Conservation (phyloP, 2,113 vertebrate genomes). For the Herpetotheres cachinnans region DNA sequence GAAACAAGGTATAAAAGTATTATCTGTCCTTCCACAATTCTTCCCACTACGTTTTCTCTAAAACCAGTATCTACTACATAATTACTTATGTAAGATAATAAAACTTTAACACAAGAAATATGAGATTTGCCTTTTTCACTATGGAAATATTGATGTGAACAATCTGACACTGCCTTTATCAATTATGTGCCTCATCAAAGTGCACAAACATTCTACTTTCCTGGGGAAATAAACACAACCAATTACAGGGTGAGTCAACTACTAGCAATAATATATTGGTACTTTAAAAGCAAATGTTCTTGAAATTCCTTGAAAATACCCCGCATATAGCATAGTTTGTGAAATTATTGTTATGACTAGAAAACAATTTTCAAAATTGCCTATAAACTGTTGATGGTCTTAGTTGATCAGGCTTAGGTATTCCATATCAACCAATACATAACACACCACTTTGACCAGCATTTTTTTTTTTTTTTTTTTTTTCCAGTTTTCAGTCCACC, state of each 20-base stretch:
- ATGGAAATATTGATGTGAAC: slow-evolving; percentile 8
- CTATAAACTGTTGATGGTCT: background rate
- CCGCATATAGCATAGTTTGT: background rate
- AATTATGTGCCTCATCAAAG: background rate
- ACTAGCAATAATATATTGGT: background rate
- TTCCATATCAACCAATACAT: background rate
- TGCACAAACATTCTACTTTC: background rate
- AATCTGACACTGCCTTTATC: background rate
- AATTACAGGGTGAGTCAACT: background rate
- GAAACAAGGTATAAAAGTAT: slow-evolving; percentile 6
- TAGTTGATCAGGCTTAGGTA: background rate
- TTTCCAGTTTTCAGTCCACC: background rate
- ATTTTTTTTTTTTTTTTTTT: background rate
- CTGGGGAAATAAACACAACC: background rate
- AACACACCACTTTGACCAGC: background rate
- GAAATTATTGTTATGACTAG: background rate
- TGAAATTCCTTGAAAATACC: background rate
- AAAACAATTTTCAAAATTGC: background rate
- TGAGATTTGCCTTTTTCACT: background rate
- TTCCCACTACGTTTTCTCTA: background rate
- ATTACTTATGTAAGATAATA: background rate
- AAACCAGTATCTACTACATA: background rate
- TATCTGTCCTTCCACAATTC: background rate
- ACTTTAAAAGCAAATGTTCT: background rate
- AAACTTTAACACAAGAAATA: background rate